These are phyloP conservation scores for Brevipalpus yothersi DNA, from an alignment of 1,140 invertebrate genomes.

Conservation along the genomic window DNA sequence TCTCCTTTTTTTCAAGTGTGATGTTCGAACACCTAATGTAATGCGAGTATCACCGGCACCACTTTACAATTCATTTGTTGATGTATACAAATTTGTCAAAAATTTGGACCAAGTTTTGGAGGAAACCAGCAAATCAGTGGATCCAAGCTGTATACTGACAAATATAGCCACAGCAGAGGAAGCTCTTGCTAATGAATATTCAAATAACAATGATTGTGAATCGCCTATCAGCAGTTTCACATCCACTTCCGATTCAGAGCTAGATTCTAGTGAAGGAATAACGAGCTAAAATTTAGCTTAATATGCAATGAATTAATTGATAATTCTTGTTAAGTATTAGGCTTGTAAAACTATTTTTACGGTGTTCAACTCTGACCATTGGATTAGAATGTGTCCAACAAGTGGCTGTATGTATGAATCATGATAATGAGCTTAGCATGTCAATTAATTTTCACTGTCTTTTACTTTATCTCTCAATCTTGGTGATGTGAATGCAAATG, in stretches of 20 bases:
- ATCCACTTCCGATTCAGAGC: not conserved
- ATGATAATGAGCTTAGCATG: too few relatives aligned
- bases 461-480: too few relatives aligned
- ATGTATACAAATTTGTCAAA: constrained; percentile 22
- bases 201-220: not conserved
- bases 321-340: too few relatives aligned
- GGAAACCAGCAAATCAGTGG: not conserved
- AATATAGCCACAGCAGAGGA: not conserved
- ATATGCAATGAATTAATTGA: too few relatives aligned
- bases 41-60: constrained; percentile 28
- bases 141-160: not conserved
- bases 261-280: not conserved
- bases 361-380: too few relatives aligned
- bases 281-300: not conserved
- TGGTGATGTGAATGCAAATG: too few relatives aligned
- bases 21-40: constrained; percentile 26
- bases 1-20: constrained; percentile 21
- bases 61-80: constrained; percentile 29
- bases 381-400: too few relatives aligned
- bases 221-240: too few relatives aligned
- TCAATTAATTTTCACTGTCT: too few relatives aligned
- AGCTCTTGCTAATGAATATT: not conserved
- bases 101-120: constrained; percentile 13
- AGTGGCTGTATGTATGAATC: too few relatives aligned
- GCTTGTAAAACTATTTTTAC: too few relatives aligned